Evolutionary conservation across 2,888 invertebrate genomes (phyloP).

Genomic region (Ophion ellenae): DNA sequence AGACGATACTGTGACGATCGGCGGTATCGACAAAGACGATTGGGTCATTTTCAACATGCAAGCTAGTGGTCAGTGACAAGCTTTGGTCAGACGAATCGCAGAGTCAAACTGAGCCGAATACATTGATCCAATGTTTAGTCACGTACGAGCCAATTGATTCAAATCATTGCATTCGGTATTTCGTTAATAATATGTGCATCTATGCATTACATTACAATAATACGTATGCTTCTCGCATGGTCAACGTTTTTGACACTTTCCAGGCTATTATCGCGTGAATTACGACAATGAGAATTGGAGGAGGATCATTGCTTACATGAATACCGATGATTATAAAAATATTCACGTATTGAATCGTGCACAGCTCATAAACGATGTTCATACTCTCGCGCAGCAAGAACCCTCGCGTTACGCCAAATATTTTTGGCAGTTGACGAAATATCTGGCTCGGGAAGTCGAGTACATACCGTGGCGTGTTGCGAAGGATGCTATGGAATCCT

Average conservation of each 20-base stretch:
- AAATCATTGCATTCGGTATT: not conserved
- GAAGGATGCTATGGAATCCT: not conserved
- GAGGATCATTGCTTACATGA: constrained; percentile 84
- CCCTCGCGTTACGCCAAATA: constrained; percentile 80
- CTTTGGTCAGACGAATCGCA: constrained; percentile 15
- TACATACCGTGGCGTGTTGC: constrained; percentile 89
- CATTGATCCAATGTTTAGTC: not conserved
- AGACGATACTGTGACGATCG: constrained; percentile 75
- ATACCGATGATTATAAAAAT: constrained; percentile 80
- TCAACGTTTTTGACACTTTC: not conserved
- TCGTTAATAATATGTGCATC: no score
- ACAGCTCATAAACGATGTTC: constrained; percentile 90
- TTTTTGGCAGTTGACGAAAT: constrained; percentile 85
- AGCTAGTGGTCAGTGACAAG: constrained; percentile 85
- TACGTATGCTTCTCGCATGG: no score
- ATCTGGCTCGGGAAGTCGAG: constrained; percentile 87
- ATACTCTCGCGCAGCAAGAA: constrained; percentile 85
- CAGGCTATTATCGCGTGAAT: constrained; percentile 83
- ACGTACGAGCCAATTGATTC: not conserved
- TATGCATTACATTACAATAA: no score
- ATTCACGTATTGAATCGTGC: constrained; percentile 89
- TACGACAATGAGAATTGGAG: constrained; percentile 89
- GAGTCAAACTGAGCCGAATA: not conserved
- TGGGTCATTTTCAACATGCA: constrained; percentile 89
- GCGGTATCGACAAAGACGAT: constrained; percentile 80